A percentile compares a stretch with the other conserved stretches of the same genome.
phyloP scores from a whole-genome alignment of 2,113 vertebrate genomes.

The Stictonetta naevosa region DNA sequence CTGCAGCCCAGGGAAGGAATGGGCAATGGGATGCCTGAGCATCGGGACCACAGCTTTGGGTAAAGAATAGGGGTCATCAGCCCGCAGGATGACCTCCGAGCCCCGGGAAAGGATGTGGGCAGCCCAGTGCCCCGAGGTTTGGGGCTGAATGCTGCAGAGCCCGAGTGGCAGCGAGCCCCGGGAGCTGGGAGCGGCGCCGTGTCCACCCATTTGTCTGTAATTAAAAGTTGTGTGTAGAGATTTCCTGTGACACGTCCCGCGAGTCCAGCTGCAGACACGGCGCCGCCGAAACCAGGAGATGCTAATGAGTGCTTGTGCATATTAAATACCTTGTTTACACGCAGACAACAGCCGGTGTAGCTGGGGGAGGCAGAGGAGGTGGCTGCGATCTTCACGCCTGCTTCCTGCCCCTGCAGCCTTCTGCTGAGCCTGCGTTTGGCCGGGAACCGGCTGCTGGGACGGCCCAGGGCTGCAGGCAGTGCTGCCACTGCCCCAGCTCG shows the following conservation, averaged over 20 bases:
- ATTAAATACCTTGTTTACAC: conserved; percentile 78
- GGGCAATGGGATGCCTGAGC: neutral
- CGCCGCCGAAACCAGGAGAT: conserved; percentile 61
- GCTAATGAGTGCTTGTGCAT: conserved; percentile 78
- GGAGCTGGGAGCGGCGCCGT: neutral
- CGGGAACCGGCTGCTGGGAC: neutral
- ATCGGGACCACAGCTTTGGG: rapidly evolving
- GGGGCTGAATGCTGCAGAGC: rapidly evolving
- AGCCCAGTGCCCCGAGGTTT: neutral
- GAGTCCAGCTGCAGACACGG: conserved; percentile 72
- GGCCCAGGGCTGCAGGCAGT: neutral
- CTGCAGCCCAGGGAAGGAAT: no score
- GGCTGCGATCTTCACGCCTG: neutral
- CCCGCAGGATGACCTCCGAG: neutral
- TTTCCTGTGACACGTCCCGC: conserved; percentile 75
- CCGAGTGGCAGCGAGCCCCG: neutral
- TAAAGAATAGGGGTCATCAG: neutral
- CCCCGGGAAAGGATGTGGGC: neutral
- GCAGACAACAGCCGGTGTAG: conserved; percentile 63
- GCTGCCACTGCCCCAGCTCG: neutral
- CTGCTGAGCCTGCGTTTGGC: neutral
- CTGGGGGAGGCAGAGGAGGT: conserved; percentile 31
- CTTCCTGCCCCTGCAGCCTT: neutral
- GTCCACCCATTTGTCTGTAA: conserved; percentile 74
- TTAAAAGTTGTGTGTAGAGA: conserved; percentile 76